phyloP scores from a whole-genome alignment of 2,888 invertebrate species.

The Galeruca laticollis region DNA sequence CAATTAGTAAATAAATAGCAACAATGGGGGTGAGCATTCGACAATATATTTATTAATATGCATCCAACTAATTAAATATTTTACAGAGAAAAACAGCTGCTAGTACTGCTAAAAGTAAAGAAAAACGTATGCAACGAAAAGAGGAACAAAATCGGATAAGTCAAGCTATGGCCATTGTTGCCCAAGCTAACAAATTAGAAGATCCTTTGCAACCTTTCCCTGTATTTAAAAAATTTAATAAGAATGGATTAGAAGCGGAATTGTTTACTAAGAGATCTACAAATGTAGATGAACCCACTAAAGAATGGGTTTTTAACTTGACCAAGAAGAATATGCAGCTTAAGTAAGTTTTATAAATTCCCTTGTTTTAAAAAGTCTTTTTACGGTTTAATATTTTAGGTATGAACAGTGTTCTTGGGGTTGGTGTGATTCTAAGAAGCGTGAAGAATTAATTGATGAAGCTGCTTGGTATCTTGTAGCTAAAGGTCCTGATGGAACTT shows the following conservation, averaged over 20 bases:
- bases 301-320: constrained; percentile 80
- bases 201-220: constrained; percentile 74
- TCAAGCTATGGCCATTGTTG: constrained; percentile 72
- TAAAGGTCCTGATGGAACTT: constrained; percentile 67
- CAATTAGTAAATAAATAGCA: background rate
- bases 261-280: constrained; percentile 73
- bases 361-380: background rate
- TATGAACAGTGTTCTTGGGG: constrained; percentile 85
- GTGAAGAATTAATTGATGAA: constrained; percentile 79
- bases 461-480: constrained; percentile 81
- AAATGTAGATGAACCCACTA: constrained; percentile 70
- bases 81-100: constrained; percentile 70
- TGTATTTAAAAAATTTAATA: constrained; percentile 73
- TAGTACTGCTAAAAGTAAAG: constrained; percentile 71
- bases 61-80: background rate
- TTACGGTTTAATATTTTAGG: constrained; percentile 60
- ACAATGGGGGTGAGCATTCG: constrained; percentile 33
- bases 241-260: constrained; percentile 72
- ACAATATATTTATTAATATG: background rate
- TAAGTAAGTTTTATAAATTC: constrained; percentile 70
- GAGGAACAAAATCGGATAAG: constrained; percentile 73
- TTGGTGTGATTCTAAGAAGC: constrained; percentile 81
- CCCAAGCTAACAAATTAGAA: constrained; percentile 71
- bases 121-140: constrained; percentile 73
- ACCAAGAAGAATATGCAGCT: constrained; percentile 84